Evolutionary conservation across 1,140 invertebrate genomes (phyloP).

Genomic region (Eurosta solidaginis): DNA sequence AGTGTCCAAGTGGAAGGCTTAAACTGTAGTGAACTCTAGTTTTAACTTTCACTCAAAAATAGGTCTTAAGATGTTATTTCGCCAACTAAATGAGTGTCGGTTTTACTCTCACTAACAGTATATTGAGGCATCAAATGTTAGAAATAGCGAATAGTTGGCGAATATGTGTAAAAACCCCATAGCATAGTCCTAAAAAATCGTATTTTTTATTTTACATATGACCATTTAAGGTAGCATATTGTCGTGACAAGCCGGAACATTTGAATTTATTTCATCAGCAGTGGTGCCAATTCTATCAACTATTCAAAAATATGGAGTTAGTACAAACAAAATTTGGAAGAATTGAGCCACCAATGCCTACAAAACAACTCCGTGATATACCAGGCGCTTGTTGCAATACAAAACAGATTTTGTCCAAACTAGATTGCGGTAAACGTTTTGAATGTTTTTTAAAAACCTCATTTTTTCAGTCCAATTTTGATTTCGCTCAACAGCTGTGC

Average conservation of each 20-base stretch:
- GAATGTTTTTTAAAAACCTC: background rate
- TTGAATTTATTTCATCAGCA: slow-evolving; percentile 58
- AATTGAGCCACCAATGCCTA: slow-evolving; percentile 65
- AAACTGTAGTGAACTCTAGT: too few species aligned
- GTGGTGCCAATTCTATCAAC: slow-evolving; percentile 63
- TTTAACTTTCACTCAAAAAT: too few species aligned
- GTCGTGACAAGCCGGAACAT: slow-evolving; percentile 60
- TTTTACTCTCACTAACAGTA: too few species aligned
- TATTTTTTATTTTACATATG: background rate
- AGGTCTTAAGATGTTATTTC: too few species aligned
- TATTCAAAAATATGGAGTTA: slow-evolving; percentile 63
- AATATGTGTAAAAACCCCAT: too few species aligned
- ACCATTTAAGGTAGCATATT: slow-evolving; percentile 61
- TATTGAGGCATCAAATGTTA: too few species aligned
- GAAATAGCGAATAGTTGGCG: too few species aligned
- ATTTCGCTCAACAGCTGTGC: slow-evolving; percentile 42
- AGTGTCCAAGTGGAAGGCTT: too few species aligned
- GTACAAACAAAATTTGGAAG: slow-evolving; percentile 64
- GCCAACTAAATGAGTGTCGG: too few species aligned
- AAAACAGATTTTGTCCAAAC: slow-evolving; percentile 42
- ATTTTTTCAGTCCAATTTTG: background rate
- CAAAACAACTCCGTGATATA: slow-evolving; percentile 56
- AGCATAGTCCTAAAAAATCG: too few species aligned
- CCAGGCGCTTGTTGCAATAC: slow-evolving; percentile 45
- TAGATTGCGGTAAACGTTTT: slow-evolving; percentile 41